Evolutionary conservation across 2,113 vertebrate genomes (phyloP), one percentile per base, ranked within the genome.

Genomic region (Orycteropus afer): DNA sequence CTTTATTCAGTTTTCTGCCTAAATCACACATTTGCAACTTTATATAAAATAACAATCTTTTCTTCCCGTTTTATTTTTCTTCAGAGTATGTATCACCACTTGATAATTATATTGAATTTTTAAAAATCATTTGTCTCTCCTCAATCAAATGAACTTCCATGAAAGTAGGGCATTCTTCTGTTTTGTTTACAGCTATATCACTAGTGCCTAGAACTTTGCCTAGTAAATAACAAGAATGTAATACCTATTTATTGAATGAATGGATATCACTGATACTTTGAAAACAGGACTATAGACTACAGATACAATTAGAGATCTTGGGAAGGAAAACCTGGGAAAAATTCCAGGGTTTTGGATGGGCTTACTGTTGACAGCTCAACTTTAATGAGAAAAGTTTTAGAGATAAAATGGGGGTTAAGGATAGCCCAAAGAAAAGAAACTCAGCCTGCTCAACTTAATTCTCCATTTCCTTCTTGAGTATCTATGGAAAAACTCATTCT

Each of bases 301-400:
- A 86, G n/a, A 59, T 61, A 74, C 45, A 80, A 94, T 23, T 79
- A 94, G 29, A 51, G 29, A 45, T 25, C 7, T 47, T 89, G 13
- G 11, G n/a, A 88, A 88, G 40, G 20, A 94, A 90, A 87, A 90
- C 25, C 45, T 93, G 65, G 25, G 23, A 47, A 61, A 77, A 93
- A 76, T 9, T 22, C 15, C 29, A 90, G 23, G 84, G 37, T 83
- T 82, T 93, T 34, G 9, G 25, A 9, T 80, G 57, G 42, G 78
- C 42, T 92, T 73, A 91, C 14, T 83, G 45, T 83, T 80, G 42
- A 76, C 5, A 86, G 40, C 6, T 53, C 25, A 78, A 63, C 77
- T 88, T 96, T 94, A 93, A 78, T 40, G 22, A 93, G 61, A 34
- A 42, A 5, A 94, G 86, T 78, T 95, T 91, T 71, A 89, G 37